phyloP scores from a whole-genome alignment of 2,888 invertebrate genomes.

The Nemotelus pantherinus region DNA sequence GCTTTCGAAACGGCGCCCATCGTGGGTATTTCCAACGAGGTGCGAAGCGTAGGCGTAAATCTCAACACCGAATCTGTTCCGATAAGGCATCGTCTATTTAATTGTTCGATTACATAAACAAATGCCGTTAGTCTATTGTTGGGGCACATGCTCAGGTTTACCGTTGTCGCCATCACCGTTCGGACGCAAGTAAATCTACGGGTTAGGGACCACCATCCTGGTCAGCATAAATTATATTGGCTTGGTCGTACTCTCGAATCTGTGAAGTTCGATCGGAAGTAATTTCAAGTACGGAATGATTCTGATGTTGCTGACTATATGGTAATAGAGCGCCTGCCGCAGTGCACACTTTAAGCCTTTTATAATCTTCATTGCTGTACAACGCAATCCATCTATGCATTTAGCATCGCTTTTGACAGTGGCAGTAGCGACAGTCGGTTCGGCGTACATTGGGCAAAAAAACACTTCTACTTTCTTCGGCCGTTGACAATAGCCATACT shows the following conservation, averaged over 20 bases:
- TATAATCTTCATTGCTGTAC: conserved; percentile 9
- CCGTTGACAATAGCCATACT: conserved; percentile 32
- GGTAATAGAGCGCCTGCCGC: conserved; percentile 10
- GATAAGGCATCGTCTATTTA: conserved; percentile 38
- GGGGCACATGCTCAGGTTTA: not conserved
- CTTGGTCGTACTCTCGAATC: not conserved
- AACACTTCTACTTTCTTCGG: conserved; percentile 41
- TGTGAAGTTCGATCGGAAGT: not conserved
- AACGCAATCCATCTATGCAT: not conserved
- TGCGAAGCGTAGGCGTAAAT: conserved; percentile 18
- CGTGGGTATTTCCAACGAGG: not conserved
- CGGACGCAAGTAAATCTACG: conserved; percentile 6
- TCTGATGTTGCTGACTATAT: not conserved
- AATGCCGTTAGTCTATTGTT: conserved; percentile 44
- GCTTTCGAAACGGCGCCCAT: not conserved
- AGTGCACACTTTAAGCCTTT: conserved; percentile 35
- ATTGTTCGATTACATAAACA: conserved; percentile 45
- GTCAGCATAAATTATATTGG: conserved; percentile 33
- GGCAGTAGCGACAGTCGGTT: not conserved
- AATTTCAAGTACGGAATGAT: not conserved
- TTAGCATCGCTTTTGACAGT: not conserved
- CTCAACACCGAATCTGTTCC: conserved; percentile 40
- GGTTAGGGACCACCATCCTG: conserved; percentile 17
- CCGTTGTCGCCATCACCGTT: conserved; percentile 24
- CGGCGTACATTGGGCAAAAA: conserved; percentile 25